A percentile compares a stretch with the other conserved stretches of the same genome.
Evolutionary conservation across 2,113 vertebrate species (phyloP).

Genomic region (Cacatua alba): DNA sequence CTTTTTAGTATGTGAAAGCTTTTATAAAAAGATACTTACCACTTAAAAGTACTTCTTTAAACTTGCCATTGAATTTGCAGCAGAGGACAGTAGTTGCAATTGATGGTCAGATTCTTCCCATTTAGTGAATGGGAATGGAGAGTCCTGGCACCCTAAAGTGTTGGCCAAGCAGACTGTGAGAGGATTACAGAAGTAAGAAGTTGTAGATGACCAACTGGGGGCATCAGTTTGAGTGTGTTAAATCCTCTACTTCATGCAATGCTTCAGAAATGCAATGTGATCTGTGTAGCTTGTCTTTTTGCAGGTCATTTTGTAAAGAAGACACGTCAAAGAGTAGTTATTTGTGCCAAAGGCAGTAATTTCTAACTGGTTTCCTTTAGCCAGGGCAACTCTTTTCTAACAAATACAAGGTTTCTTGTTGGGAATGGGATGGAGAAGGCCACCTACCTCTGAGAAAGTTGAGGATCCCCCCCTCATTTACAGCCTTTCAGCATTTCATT

Average conservation of each 20-base stretch:
- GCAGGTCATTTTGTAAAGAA: neutral
- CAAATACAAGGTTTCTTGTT: neutral
- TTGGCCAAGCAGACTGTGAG: neutral
- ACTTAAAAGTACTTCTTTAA: neutral
- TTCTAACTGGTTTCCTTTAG: neutral
- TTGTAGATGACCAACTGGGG: neutral
- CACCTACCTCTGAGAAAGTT: neutral
- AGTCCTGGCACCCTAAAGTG: neutral
- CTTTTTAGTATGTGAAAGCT: neutral
- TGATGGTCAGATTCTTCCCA: neutral
- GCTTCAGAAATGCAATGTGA: neutral
- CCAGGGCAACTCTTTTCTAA: neutral
- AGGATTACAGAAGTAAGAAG: neutral
- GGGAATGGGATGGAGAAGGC: neutral
- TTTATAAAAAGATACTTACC: neutral
- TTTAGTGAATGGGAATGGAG: neutral
- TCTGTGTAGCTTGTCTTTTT: neutral
- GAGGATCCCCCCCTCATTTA: neutral
- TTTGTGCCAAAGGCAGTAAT: neutral
- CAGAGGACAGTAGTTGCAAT: neutral
- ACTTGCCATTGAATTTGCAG: neutral
- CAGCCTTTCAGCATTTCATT: neutral
- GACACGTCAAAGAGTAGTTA: neutral
- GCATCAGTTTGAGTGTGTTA: neutral
- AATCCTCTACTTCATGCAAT: neutral